Evolutionary conservation across 2,797 vertebrate genomes (phyloP), one percentile per base, ranked within the genome.

Genomic region (Platalea minor): DNA sequence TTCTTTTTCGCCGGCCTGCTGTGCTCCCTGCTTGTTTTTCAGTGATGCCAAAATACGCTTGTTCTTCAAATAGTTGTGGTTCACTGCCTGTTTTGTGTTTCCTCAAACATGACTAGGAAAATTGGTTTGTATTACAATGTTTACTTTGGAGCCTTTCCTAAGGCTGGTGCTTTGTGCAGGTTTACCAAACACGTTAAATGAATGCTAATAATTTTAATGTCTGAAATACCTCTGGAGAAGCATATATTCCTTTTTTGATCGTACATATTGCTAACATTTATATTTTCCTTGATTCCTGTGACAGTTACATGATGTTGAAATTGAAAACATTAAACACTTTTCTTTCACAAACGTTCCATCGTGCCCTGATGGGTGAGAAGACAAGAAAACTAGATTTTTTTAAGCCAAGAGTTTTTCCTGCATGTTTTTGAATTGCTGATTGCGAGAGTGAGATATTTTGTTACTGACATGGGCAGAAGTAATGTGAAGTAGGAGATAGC

Each of bases 131-230:
- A 33, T 87, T 93, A 9, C 43, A 45, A 4, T 70, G 68, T 94
- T 91, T 89, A 63, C 56, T 91, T 87, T 57, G 51, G 77, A 95
- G 64, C 59, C 67, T 93, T 94, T 91, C 84, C 68, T 94, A 39
- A 82, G 85, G 70, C 90, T 95, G 69, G 23, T 87, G 70, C 51
- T 85, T 67, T 54, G 9, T 63, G 77, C 26, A 82, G 45, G 48
- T 85, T 95, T 97, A 61, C 67, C 75, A 74, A 48, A 56, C 6
- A 6, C 56, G 15, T 83, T 73, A 81, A 90, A 76, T 90, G 46
- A 93, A 85, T 81, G 23, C 35, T 63, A 57, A 61, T 60, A 45
- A 50, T 78, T 89, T 61, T 41, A 33, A 75, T 75, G 31, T 91
- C 67, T 77, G 15, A 74, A 88, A 73, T 61, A 51, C 26, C 17